Base-by-base conservation (phyloP, 92 coral and sea anemone genomes). In the Porites cylindrica region DNA sequence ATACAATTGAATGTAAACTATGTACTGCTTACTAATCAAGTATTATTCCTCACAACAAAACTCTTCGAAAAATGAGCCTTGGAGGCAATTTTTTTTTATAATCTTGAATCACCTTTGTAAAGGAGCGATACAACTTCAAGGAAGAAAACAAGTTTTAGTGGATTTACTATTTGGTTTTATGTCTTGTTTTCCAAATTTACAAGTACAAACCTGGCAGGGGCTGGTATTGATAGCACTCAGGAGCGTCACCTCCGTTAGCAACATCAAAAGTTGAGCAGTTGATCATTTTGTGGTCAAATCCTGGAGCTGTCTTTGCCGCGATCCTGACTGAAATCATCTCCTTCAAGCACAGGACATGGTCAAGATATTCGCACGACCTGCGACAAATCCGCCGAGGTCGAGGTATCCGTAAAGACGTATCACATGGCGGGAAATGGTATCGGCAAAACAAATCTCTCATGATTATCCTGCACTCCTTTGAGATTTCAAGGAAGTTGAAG, bases 371-470 rank as follows among this genome's bases (percentile, higher is more conserved):
- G 82, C 82, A 79, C 1, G 61, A 8, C 14, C 82, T 63, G n/a
- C 61, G 82, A 50, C 82, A 79, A 20, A 79, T n/a, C 72, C 13
- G 24, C 10, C 82, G 82, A 18, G 26, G 24, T 47, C 60, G 71
- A 47, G 82, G 82, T 54, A 43, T 65, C 53, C 47, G 71, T 21
- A 79, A 24, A 32, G 82, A 17, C 1, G 43, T 65, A n/a, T 79
- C 82, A 19, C 82, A 79, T 10, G 82, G 60, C 26, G 72, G 82
- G n/a, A 79, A 79, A 65, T 79, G 82, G 19, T 79, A 79, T 38
- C 82, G 82, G 11, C 82, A 79, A 19, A 43, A 43, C 61, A 47
- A 65, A 64, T 79, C 72, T 79, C n/a, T 79, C 72, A 79, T 63
- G 0, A 65, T 13, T 18, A 72, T 60, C 11, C 10, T 10, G 72